phyloP scores from a whole-genome alignment of 2,113 vertebrate genomes.

The Platanista minor region DNA sequence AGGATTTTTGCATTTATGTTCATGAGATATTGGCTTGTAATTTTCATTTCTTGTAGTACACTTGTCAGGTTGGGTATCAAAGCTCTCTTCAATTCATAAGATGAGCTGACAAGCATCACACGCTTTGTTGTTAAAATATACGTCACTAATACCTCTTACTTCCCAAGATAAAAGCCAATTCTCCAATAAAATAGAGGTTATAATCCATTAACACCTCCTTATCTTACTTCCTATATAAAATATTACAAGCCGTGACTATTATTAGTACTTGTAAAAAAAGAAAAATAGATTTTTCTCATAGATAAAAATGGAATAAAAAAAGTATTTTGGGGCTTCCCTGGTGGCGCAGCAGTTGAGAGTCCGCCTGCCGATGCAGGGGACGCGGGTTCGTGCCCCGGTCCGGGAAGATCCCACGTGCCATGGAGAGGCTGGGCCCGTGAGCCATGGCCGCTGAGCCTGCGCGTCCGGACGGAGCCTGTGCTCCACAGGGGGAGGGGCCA shows the following conservation, averaged over 20 bases:
- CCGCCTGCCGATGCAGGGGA: too few species aligned
- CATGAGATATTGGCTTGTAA: not conserved
- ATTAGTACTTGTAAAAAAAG: not conserved
- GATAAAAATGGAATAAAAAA: not conserved
- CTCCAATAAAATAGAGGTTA: not conserved
- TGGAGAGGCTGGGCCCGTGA: too few species aligned
- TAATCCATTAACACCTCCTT: not conserved
- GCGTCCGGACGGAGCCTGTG: too few species aligned
- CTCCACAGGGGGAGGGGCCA: too few species aligned
- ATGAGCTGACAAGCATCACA: not conserved
- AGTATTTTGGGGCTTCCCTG: not conserved
- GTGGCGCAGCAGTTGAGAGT: too few species aligned
- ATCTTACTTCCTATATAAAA: not conserved
- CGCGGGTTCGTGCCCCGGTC: too few species aligned
- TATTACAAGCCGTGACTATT: not conserved
- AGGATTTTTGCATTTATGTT: not conserved
- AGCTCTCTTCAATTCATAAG: not conserved
- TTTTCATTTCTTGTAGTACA: not conserved
- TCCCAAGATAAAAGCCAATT: constrained; percentile 15
- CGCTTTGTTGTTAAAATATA: not conserved
- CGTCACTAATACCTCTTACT: not conserved
- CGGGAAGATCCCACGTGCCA: too few species aligned
- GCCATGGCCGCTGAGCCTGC: too few species aligned
- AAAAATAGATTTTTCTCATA: not conserved
- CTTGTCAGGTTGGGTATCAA: not conserved